These are phyloP conservation scores for Phycodurus eques DNA, from an alignment of 2,113 vertebrate species.

Conservation along the genomic window DNA sequence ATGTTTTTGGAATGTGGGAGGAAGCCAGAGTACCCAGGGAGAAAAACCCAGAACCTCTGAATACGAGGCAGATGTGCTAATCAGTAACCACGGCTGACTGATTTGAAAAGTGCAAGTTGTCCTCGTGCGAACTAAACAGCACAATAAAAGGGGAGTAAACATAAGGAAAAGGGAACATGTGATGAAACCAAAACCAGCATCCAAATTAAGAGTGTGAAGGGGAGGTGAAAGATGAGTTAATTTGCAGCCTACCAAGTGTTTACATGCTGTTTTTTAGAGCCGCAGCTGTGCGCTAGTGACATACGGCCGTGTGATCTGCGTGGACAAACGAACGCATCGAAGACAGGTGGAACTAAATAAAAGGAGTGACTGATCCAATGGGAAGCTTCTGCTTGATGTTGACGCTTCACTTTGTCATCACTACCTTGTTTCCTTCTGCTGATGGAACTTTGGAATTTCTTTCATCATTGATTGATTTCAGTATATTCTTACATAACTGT, in stretches of 20 bases:
- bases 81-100: background rate
- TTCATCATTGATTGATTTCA: background rate
- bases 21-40: too few relatives aligned
- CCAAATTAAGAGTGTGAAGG: background rate
- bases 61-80: background rate
- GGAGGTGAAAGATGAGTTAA: constrained; percentile 58
- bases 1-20: too few relatives aligned
- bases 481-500: too few relatives aligned
- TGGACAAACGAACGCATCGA: constrained; percentile 22
- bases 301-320: constrained; percentile 29
- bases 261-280: constrained; percentile 65
- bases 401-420: constrained; percentile 24
- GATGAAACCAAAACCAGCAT: constrained; percentile 5
- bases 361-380: constrained; percentile 34
- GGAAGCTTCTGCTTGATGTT: constrained; percentile 26
- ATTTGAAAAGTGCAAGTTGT: constrained; percentile 7
- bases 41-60: background rate
- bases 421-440: background rate
- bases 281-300: constrained; percentile 58
- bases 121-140: constrained; percentile 16
- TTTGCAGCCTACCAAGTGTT: constrained; percentile 51
- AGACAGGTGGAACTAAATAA: constrained; percentile 43
- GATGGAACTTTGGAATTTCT: too few relatives aligned
- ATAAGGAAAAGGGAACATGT: background rate
- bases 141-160: background rate